phyloP scores from a whole-genome alignment of 2,888 invertebrate species.

The Axea sp. region DNA sequence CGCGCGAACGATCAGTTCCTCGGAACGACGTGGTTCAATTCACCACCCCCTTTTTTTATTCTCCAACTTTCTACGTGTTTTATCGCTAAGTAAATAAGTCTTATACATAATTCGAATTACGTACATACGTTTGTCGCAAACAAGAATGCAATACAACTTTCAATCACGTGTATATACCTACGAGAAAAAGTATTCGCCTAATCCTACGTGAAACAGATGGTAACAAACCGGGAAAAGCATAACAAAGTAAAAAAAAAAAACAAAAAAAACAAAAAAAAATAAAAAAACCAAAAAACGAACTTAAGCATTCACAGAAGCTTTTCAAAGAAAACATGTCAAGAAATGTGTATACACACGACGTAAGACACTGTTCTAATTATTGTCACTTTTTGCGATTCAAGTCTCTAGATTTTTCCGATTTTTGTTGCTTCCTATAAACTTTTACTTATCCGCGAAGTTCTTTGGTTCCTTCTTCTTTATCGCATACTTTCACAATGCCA shows the following conservation, averaged over 20 bases:
- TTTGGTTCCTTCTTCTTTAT: too few species aligned
- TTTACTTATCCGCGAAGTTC: too few species aligned
- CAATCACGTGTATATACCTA: conserved; percentile 73
- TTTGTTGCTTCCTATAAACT: too few species aligned
- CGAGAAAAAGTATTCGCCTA: conserved; percentile 67
- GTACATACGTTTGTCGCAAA: conserved; percentile 64
- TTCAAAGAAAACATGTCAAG: conserved; percentile 10
- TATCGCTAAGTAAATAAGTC: conserved; percentile 69
- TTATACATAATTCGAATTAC: conserved; percentile 63
- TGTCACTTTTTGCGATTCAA: conserved; percentile 28
- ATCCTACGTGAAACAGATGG: conserved; percentile 47
- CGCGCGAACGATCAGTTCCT: conserved; percentile 28
- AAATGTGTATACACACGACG: conserved; percentile 13
- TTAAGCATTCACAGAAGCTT: conserved; percentile 21
- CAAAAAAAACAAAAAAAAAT: conserved; percentile 47
- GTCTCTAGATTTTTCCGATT: conserved; percentile 11
- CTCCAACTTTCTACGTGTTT: conserved; percentile 76
- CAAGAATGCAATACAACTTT: conserved; percentile 67
- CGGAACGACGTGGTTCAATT: conserved; percentile 64
- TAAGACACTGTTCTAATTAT: conserved; percentile 18
- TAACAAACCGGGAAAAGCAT: too few species aligned
- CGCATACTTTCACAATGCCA: too few species aligned
- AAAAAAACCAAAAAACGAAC: conserved; percentile 35
- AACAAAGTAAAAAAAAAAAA: too few species aligned
- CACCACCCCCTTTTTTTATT: conserved; percentile 72